Evolutionary conservation across 1,140 invertebrate genomes (phyloP).

Genomic region (Meteorus sp.): DNA sequence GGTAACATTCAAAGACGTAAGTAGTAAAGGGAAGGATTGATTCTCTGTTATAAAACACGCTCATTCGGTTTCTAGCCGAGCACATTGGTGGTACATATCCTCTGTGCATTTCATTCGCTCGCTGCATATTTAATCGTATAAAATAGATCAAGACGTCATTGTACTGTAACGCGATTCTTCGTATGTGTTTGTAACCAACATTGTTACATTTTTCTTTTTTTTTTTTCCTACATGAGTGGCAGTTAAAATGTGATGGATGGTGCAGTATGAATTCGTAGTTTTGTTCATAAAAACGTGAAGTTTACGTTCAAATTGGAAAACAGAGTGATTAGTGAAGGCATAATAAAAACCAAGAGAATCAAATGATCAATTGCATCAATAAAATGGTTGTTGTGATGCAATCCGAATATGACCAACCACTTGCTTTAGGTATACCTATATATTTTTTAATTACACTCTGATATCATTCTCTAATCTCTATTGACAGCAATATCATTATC

Average conservation of each 20-base stretch:
- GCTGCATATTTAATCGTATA: too few relatives aligned
- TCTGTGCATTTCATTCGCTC: conserved; percentile 36
- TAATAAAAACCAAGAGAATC: background rate
- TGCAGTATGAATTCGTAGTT: too few relatives aligned
- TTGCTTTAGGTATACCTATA: conserved; percentile 41
- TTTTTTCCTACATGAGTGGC: background rate
- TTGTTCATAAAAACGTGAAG: too few relatives aligned
- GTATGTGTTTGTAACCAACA: background rate
- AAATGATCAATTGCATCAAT: background rate
- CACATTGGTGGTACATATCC: conserved; percentile 42
- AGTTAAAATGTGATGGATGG: background rate
- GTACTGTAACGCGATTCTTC: background rate
- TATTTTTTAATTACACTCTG: background rate
- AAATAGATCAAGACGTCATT: background rate
- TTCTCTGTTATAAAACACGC: conserved; percentile 36
- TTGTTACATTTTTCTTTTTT: background rate
- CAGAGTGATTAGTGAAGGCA: background rate
- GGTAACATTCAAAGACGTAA: background rate
- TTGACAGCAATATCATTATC: background rate
- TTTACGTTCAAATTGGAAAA: too few relatives aligned
- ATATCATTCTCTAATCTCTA: background rate
- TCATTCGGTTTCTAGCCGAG: conserved; percentile 44
- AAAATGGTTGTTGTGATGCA: conserved; percentile 47
- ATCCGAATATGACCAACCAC: conserved; percentile 37
- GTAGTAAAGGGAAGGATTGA: conserved; percentile 34